Conservation (phyloP, 2,888 invertebrate species). For the Platycheirus albimanus region DNA sequence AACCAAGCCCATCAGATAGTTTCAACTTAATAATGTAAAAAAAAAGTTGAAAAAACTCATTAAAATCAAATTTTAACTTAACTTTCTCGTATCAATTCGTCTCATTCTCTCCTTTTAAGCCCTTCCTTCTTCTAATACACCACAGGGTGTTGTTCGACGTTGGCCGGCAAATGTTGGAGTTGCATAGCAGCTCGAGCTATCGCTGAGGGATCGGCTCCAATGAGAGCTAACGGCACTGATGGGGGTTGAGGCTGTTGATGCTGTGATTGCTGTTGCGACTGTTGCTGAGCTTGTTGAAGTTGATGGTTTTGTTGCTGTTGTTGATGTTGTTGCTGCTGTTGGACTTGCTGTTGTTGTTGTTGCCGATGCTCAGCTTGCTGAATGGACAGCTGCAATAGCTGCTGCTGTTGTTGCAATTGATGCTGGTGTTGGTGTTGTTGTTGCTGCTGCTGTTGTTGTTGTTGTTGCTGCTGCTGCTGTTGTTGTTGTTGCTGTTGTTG, state of each 20-base stretch:
- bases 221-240: slow-evolving; percentile 81
- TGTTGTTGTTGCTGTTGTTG: slow-evolving; percentile 79
- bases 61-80: slow-evolving; percentile 55
- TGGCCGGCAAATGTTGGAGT: slow-evolving; percentile 81
- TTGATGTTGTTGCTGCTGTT: slow-evolving; percentile 76
- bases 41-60: slow-evolving; percentile 31
- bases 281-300: slow-evolving; percentile 77
- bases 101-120: slow-evolving; percentile 40
- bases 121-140: slow-evolving; percentile 80
- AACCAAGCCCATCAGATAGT: slow-evolving; percentile 47
- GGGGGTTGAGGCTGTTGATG: slow-evolving; percentile 80
- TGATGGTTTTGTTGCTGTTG: slow-evolving; percentile 76
- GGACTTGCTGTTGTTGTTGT: slow-evolving; percentile 75
- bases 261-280: slow-evolving; percentile 76
- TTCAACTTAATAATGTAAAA: slow-evolving; percentile 53
- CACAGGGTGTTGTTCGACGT: slow-evolving; percentile 82
- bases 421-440: slow-evolving; percentile 78
- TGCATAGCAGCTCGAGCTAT: slow-evolving; percentile 82
- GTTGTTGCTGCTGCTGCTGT: slow-evolving; percentile 78
- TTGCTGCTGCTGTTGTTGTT: slow-evolving; percentile 76
- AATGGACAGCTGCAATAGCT: slow-evolving; percentile 52
- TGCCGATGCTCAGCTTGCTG: slow-evolving; percentile 78
- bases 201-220: slow-evolving; percentile 81
- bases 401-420: slow-evolving; percentile 77
- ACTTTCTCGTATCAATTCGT: slow-evolving; percentile 56